Evolutionary conservation across 2,797 vertebrate genomes (phyloP).

Genomic region (Coregonus suidteri): DNA sequence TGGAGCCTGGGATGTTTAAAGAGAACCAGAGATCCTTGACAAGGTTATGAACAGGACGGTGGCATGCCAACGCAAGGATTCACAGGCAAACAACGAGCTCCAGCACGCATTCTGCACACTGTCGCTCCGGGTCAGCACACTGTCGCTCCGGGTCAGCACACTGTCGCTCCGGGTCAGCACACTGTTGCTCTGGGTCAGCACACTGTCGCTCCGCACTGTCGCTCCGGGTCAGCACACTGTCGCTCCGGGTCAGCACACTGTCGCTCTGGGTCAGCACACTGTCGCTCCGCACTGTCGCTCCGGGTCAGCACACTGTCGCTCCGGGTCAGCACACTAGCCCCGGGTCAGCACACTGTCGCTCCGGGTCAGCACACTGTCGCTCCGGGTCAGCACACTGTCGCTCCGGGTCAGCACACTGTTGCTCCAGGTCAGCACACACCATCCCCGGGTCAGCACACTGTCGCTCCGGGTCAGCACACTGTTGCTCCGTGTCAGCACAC

Average conservation of each 20-base stretch:
- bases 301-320: conserved; percentile 26
- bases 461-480: conserved; percentile 28
- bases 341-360: conserved; percentile 32
- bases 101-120: conserved; percentile 12
- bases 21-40: background rate
- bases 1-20: background rate
- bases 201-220: conserved; percentile 43
- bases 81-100: background rate
- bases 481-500: conserved; percentile 19
- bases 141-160: conserved; percentile 28
- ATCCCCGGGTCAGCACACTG: conserved; percentile 27
- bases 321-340: conserved; percentile 27
- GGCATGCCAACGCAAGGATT: background rate
- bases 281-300: background rate
- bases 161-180: conserved; percentile 29
- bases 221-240: conserved; percentile 30
- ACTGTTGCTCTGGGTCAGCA: conserved; percentile 31
- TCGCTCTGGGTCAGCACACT: conserved; percentile 28
- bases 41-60: conserved; percentile 10
- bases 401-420: conserved; percentile 29
- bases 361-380: background rate
- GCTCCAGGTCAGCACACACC: conserved; percentile 23
- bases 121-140: conserved; percentile 28
- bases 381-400: conserved; percentile 21
- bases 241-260: conserved; percentile 30